phyloP scores from a whole-genome alignment of 2,797 vertebrate species.

The Natrix natrix region DNA sequence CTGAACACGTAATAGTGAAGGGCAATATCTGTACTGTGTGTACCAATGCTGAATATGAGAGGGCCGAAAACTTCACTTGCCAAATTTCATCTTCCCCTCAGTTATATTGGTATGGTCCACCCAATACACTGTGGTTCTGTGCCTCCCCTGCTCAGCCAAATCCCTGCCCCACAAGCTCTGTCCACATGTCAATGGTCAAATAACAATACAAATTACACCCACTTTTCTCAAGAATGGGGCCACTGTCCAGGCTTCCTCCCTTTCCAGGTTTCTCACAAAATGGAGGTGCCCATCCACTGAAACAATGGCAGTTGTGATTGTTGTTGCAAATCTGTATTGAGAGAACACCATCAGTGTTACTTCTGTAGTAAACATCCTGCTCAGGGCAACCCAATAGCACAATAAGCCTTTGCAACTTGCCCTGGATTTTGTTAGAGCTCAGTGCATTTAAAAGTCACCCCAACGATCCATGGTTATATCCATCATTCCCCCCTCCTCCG shows the following conservation, averaged over 20 bases:
- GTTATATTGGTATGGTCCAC: background rate
- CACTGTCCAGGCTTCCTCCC: constrained; percentile 93
- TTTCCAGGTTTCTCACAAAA: constrained; percentile 79
- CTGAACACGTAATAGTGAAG: background rate
- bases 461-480: background rate
- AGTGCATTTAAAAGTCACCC: constrained; percentile 21
- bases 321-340: constrained; percentile 74
- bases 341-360: background rate
- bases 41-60: background rate
- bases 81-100: background rate
- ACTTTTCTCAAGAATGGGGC: constrained; percentile 80
- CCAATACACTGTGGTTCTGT: background rate
- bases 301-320: constrained; percentile 93
- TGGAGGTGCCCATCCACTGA: constrained; percentile 88
- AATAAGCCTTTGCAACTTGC: background rate
- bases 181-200: background rate
- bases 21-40: background rate
- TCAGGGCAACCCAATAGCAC: background rate
- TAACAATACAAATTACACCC: constrained; percentile 43
- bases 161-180: background rate
- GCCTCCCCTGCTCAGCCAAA: background rate
- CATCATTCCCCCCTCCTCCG: background rate
- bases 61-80: background rate
- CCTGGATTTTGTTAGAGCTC: background rate
- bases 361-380: background rate